Conservation (phyloP, 2,797 vertebrate genomes). For the Sebastes taczanowskii region DNA sequence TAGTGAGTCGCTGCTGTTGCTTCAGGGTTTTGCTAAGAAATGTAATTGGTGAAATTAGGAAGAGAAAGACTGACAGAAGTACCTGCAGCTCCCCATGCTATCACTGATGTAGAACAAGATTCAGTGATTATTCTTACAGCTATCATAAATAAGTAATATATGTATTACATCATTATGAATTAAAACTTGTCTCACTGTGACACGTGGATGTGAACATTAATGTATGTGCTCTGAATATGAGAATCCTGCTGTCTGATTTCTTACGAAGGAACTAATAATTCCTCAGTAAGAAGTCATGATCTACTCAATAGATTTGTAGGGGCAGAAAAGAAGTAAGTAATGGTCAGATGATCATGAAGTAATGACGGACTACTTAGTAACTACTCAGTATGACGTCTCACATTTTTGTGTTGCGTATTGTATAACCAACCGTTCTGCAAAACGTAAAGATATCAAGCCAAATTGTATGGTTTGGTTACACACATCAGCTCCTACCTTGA, state of each 20-base stretch:
- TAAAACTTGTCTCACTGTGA: background rate
- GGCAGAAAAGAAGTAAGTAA: background rate
- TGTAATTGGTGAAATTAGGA: background rate
- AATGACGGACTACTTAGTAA: background rate
- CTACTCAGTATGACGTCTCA: background rate
- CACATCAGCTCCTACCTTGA: background rate
- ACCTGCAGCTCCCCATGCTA: too few species aligned
- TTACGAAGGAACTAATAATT: background rate
- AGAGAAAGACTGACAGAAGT: background rate
- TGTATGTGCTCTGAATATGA: background rate
- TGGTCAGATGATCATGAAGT: background rate
- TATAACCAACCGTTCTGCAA: background rate
- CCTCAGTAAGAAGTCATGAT: background rate
- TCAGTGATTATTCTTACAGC: background rate
- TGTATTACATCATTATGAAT: background rate
- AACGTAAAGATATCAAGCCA: background rate
- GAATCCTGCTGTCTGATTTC: too few species aligned
- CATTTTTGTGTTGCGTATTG: background rate
- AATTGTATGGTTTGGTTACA: slow-evolving; percentile 11
- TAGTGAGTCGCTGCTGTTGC: background rate
- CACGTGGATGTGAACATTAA: background rate
- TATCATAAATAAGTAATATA: background rate
- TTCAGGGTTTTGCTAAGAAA: background rate
- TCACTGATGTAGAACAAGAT: background rate
- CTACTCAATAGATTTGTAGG: background rate